Base-by-base conservation (phyloP, 2,797 vertebrate genomes). In the Chelon auratus region DNA sequence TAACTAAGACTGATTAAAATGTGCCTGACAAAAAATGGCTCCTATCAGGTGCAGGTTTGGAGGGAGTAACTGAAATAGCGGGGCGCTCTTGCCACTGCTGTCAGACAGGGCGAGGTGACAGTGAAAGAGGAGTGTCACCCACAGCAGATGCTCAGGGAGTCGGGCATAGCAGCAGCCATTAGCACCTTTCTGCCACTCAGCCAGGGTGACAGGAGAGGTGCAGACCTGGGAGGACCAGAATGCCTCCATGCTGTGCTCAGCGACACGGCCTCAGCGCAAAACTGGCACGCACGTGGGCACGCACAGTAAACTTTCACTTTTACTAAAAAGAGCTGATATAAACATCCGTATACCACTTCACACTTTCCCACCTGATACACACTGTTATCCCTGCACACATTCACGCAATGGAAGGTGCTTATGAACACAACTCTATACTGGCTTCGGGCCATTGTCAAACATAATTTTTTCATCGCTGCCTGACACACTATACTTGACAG, bases 181-280 rank as follows among this genome's bases (percentile, higher is more conserved):
- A 95, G 92, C 94, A 93, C 93, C 92, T 95, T 87, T 77, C 89
- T 92, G 91, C 93, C 91, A 93, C 93, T 92, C 91, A 90, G 90
- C 71, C 78, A 43, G 87, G 88, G 88, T 89, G 90, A 88, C 83
- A 81, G 82, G 82, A 84, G 87, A 86, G 86, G 86, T 89, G 85
- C 84, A 83, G 89, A 89, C 90, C 91, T 83, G 79, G 74, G 74
- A 91, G 70, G 84, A 90, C 68, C 77, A 71, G 64, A 72, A 66
- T 58, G 77, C 78, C 62, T 84, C 65, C 80, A 43, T 8, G 66
- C 85, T 55, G 87, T 14, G 78, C 86, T 82, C 75, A 8, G 73
- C 79, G 81, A 88, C 87, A 85, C 63, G 55, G 68, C 66, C 48
- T 62, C 66, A 36, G 82, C 43, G 61, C 70, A 56, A 77, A 83